Evolutionary conservation across 2,888 invertebrate species (phyloP), one percentile per base, ranked within the genome.

Genomic region (Drosophila cracens): DNA sequence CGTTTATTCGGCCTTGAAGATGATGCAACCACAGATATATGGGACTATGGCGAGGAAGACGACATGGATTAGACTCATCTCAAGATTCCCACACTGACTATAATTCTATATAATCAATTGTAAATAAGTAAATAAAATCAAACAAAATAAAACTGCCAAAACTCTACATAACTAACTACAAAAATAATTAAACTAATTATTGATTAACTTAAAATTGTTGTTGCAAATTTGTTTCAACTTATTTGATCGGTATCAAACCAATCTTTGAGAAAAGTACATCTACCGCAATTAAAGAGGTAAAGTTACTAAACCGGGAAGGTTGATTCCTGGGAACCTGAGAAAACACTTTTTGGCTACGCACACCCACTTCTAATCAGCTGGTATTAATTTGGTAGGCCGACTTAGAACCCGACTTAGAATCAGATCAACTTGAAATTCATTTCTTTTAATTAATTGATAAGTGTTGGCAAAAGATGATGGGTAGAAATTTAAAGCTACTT

Each of bases 21-120:
- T 18, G 85, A 84, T 43, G 61, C 43, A 21, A 65, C 52, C 31
- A 80, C 90, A 36, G 95, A 95, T 61, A 95, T 95, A 70, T 93
- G 95, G 65, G 94, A 95, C 87, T 95, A 95, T 77, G 95, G 94
- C 0, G 95, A 95, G 76, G 86, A 89, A 33, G 90, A 92, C 6
- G 79, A 81, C 27, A 43, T 76, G 53, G 61, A 66, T 11, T 83
- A 64, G 31, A 38, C 13, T 29, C 7, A 51, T 5, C 6, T 4
- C 27, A 27, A 52, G 25, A 31, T 46, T 29, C 33, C 13, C 16
- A 21, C 16, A 25, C 21, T 34, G 48, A 75, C 77, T 13, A 78
- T 6, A 3, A 54, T n/a, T 36, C 43, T 48, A 33, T 59, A 33
- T n/a, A 31, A 40, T 27, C 16, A 51, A 66, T 46, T 52, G 66